Evolutionary conservation across 2,888 invertebrate genomes (phyloP).

Genomic region (Tanypteryx hageni): DNA sequence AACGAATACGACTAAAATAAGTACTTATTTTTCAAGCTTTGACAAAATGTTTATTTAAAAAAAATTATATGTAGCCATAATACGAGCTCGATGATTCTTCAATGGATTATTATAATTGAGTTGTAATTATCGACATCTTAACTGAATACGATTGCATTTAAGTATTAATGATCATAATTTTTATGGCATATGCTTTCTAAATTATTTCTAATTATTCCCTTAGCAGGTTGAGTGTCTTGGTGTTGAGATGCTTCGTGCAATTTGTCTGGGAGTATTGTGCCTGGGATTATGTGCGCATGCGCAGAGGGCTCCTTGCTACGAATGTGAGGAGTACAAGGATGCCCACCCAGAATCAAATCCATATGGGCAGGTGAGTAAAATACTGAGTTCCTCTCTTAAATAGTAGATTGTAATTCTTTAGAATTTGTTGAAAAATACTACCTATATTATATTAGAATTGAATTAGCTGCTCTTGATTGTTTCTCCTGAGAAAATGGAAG

Average conservation of each 20-base stretch:
- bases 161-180: no score
- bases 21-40: no score
- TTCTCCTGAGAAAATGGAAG: no score
- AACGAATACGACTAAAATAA: no score
- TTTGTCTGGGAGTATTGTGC: constrained; percentile 4
- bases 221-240: background rate
- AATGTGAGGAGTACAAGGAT: constrained; percentile 70
- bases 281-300: constrained; percentile 65
- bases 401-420: no score
- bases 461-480: no score
- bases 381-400: no score
- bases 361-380: constrained; percentile 69
- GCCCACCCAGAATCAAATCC: constrained; percentile 69
- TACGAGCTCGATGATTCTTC: background rate
- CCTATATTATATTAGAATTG: no score
- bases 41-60: no score
- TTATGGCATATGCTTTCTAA: background rate
- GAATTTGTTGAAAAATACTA: no score
- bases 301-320: constrained; percentile 70
- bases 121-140: background rate
- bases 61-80: no score
- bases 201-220: background rate
- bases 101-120: background rate
- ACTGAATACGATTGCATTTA: no score
- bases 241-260: constrained; percentile 32